Base-by-base conservation (phyloP, 2,797 vertebrate genomes). In the Centropyge bicolor region DNA sequence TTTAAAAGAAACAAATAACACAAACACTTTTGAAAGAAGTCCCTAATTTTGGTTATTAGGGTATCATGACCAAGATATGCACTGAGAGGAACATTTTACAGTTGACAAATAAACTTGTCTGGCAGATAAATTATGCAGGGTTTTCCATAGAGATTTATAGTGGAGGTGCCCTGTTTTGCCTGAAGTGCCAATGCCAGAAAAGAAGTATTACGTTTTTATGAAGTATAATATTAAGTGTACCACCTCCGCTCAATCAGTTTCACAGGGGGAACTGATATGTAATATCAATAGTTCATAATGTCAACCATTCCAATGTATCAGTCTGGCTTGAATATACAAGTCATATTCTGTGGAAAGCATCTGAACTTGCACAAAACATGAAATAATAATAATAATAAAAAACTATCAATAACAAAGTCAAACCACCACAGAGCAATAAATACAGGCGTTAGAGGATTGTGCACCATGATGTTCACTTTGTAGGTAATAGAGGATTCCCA, bases 341-440 rank as follows among this genome's bases (percentile, higher is more conserved):
- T 52, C 14, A 66, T 51, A 2, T 38, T 17, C 8, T n/a, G 31
- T 51, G 35, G 13, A 38, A 66, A 22, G 35, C 13, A 8, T 66
- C 19, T 36, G 38, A 38, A 40, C n/a, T 38, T 17, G 52, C 0
- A 52, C 6, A 24, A 52, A 52, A 65, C 8, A 20, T 13, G 13
- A 27, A 43, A 45, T 59, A 59, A 59, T 59, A 12, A 4, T 17
- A 17, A 56, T 45, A 27, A n/a, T n/a, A n/a, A n/a, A n/a, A n/a
- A n/a, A n/a, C n/a, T n/a, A n/a, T n/a, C n/a, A 35, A 55, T 61
- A 49, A 59, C 11, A 60, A 48, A 6, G 16, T 67, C n/a, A 60
- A 14, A 22, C 24, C 43, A 36, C 20, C 35, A 6, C 6, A 43
- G 11, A 59, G 57, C 27, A 73, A 41, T 3, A 66, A 49, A 24